Conservation (phyloP, 2,797 vertebrate genomes). For the Acomys russatus region DNA sequence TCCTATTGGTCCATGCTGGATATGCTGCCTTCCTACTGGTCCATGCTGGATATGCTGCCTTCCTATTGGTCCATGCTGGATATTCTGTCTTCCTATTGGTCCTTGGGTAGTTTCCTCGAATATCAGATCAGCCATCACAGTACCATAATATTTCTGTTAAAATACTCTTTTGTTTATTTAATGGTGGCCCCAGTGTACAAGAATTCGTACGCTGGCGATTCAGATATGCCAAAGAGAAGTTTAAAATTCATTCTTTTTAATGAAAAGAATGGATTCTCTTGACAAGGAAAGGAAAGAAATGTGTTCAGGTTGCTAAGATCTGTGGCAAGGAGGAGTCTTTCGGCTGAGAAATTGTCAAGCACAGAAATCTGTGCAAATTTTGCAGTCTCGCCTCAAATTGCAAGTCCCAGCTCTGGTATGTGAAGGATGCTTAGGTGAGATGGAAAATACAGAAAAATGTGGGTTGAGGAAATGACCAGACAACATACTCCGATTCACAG, state of each 20-base stretch:
- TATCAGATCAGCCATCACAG: not conserved
- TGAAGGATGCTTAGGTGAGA: not conserved
- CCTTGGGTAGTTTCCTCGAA: not conserved
- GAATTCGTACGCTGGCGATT: not conserved
- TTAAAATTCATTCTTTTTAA: not conserved
- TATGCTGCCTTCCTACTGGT: no score
- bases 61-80: no score
- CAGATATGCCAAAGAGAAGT: not conserved
- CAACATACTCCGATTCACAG: not conserved
- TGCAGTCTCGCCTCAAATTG: not conserved
- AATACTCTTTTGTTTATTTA: not conserved
- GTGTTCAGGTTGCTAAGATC: not conserved
- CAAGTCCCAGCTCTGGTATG: not conserved
- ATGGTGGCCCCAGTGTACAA: not conserved
- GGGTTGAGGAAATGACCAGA: not conserved
- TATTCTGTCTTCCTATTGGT: not conserved
- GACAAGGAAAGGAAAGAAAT: not conserved
- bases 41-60: no score
- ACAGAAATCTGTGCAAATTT: constrained; percentile 15
- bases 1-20: not conserved
- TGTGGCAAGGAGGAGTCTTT: not conserved
- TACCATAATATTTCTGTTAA: not conserved
- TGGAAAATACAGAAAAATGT: not conserved
- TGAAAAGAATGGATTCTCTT: not conserved
- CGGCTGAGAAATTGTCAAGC: not conserved